A percentile compares a stretch with the other conserved stretches of the same genome.
These are phyloP conservation scores for Agriopis leucophaearia DNA, from an alignment of 2,888 invertebrate species.

Conservation along the genomic window DNA sequence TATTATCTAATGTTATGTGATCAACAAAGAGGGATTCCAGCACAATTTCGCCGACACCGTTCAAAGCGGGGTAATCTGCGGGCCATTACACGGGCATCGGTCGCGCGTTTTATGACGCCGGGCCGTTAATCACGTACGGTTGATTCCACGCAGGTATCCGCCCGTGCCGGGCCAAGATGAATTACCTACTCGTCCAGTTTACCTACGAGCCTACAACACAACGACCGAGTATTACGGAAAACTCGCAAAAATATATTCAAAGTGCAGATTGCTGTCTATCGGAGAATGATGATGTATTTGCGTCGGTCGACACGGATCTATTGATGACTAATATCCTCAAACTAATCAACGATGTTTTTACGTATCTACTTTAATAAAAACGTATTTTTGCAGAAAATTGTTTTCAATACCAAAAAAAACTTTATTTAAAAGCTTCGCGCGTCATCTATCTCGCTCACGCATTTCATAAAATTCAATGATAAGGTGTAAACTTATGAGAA, in stretches of 20 bases:
- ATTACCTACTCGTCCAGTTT: conserved; percentile 39
- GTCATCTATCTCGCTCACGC: too few relatives aligned
- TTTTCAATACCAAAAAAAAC: too few relatives aligned
- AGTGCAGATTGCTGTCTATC: not conserved
- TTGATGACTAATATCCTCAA: not conserved
- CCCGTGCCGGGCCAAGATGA: conserved; percentile 47
- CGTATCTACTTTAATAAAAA: too few relatives aligned
- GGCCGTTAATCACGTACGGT: conserved; percentile 54
- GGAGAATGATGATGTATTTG: not conserved
- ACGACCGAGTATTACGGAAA: not conserved
- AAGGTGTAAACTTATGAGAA: too few relatives aligned
- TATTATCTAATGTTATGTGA: conserved; percentile 30
- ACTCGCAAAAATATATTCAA: not conserved
- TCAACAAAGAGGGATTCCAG: conserved; percentile 48
- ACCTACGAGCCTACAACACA: conserved; percentile 2
- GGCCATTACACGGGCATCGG: conserved; percentile 50
- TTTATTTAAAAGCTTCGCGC: too few relatives aligned
- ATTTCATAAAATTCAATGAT: too few relatives aligned
- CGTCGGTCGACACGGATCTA: not conserved
- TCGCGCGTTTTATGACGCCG: conserved; percentile 48
- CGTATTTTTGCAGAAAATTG: too few relatives aligned
- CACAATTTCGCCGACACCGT: conserved; percentile 43
- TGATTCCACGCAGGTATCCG: conserved; percentile 53
- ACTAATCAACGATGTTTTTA: too few relatives aligned
- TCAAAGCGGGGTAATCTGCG: conserved; percentile 39